Evolutionary conservation across 1,140 invertebrate species (phyloP).

Genomic region (Drosophila athabasca): DNA sequence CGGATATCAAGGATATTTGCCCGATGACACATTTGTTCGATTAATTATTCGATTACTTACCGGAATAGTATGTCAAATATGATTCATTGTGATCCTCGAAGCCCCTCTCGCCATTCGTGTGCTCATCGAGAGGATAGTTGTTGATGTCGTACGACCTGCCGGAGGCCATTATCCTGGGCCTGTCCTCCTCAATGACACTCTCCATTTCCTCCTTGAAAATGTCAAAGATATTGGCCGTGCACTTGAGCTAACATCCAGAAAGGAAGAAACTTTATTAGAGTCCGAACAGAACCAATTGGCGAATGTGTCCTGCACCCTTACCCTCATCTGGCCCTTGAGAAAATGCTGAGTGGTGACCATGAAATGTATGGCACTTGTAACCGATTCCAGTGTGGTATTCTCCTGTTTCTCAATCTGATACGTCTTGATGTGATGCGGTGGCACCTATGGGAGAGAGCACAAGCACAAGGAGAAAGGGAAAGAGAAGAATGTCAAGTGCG

Average conservation of each 20-base stretch:
- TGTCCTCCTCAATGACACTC: slow-evolving; percentile 80
- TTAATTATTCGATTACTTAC: slow-evolving; percentile 44
- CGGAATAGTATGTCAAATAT: slow-evolving; percentile 74
- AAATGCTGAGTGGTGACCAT: slow-evolving; percentile 85
- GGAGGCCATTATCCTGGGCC: slow-evolving; percentile 80
- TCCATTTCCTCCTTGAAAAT: slow-evolving; percentile 83
- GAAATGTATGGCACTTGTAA: slow-evolving; percentile 84
- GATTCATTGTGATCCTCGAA: slow-evolving; percentile 82
- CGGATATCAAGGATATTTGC: too few species aligned
- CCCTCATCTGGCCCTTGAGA: slow-evolving; percentile 85
- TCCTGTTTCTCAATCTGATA: slow-evolving; percentile 76
- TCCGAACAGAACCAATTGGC: background rate
- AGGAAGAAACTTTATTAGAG: slow-evolving; percentile 18
- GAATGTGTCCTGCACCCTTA: slow-evolving; percentile 75
- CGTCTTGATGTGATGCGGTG: slow-evolving; percentile 79
- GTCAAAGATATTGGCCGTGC: slow-evolving; percentile 78
- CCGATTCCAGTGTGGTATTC: slow-evolving; percentile 76
- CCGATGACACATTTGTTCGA: too few species aligned
- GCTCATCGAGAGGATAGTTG: slow-evolving; percentile 75
- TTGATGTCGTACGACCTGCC: slow-evolving; percentile 81
- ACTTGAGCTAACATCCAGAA: slow-evolving; percentile 69
- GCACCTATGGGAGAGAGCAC: slow-evolving; percentile 50
- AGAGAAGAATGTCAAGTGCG: slow-evolving; percentile 56
- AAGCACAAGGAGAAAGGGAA: slow-evolving; percentile 4
- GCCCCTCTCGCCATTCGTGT: slow-evolving; percentile 63